Base-by-base conservation (phyloP, 1,140 invertebrate genomes). In the Drosophila leontia region DNA sequence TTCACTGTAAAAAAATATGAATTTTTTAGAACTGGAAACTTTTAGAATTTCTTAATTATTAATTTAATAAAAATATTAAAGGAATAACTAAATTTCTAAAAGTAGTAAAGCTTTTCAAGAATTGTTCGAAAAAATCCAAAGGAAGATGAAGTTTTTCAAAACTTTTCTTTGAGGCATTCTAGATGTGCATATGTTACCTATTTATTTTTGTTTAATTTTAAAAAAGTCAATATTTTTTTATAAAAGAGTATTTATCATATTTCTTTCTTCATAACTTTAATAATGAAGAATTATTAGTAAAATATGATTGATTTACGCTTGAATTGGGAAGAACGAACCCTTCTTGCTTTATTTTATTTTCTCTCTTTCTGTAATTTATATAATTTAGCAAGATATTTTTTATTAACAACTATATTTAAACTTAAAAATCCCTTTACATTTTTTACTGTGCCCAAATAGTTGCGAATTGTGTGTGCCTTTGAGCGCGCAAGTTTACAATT, bases 401-500 rank as follows among this genome's bases (percentile, higher is more conserved):
- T 32, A 29, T n/a, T n/a, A 2, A 29, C 8, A 32, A 0, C 13
- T 34, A 34, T 34, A 13, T 35, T 61, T 13, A 17, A 35, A 37
- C 13, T 13, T 53, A 6, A 53, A 58, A 32, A 57, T 34, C 1
- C 3, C 3, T 0, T 3, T 3, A 1, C 13, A 39, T 70, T 63
- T 72, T 39, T 72, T 34, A 9, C 48, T 37, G 59, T 64, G 80
- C 62, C 23, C 15, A 17, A 77, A 75, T 90, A 88, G 85, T 90
- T 87, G 72, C 48, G 72, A 47, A 55, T 78, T 59, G 68, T 41
- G 53, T 57, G 57, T 47, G 80, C 78, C 81, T 80, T 75, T 60
- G 70, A 68, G 74, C 72, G 78, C 81, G 87, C 83, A 91, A 91
- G 78, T 91, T 91, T 91, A 91, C 88, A 91, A 91, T 91, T 91